Conservation (phyloP, 2,113 vertebrate genomes). For the Sciurus niger region DNA sequence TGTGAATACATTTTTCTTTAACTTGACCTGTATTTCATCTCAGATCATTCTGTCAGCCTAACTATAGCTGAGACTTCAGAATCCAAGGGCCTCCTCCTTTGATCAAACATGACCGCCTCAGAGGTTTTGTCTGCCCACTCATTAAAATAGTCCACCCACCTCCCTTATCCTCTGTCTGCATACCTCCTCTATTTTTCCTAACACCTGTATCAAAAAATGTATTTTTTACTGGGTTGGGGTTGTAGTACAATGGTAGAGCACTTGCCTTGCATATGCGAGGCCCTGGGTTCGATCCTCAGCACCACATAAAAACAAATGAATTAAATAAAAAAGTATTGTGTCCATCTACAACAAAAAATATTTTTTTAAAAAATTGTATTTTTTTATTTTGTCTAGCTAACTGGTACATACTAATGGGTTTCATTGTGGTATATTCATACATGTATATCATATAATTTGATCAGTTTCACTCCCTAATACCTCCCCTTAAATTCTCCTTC, state of each 20-base stretch:
- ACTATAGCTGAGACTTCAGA: neutral
- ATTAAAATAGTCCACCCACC: neutral
- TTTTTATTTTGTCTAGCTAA: neutral
- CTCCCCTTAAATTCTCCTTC: neutral
- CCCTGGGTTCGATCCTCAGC: no score
- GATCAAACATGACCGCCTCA: neutral
- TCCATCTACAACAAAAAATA: no score
- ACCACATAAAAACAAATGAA: no score
- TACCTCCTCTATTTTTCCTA: neutral
- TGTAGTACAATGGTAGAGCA: no score
- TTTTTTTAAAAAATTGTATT: no score
- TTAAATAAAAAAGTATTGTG: no score
- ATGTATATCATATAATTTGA: neutral
- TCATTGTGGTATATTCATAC: neutral
- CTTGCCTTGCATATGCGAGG: no score
- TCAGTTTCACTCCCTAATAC: neutral
- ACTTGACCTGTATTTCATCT: slow-evolving; percentile 16
- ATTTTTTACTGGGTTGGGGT: neutral
- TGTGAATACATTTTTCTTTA: slow-evolving; percentile 56
- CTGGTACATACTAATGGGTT: neutral
- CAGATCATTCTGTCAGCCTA: neutral
- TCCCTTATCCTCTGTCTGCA: neutral
- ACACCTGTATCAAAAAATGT: neutral
- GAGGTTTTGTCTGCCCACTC: neutral
- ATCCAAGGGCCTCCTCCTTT: neutral